These are phyloP conservation scores for Leptopterna dolabrata DNA, from an alignment of 2,888 invertebrate genomes.

Conservation along the genomic window DNA sequence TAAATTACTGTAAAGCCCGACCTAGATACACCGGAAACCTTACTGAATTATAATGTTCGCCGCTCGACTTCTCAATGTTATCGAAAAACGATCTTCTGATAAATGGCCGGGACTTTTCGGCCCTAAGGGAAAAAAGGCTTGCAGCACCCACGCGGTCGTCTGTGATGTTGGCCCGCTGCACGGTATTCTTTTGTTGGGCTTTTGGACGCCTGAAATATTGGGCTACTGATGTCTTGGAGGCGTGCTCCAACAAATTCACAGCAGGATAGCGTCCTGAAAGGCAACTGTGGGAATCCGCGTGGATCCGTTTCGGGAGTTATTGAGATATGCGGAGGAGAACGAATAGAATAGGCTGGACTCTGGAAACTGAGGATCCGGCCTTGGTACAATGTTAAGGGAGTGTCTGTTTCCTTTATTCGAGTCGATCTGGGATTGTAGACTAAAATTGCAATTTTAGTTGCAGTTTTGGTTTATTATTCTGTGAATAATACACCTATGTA, in stretches of 20 bases:
- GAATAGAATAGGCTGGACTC: neutral
- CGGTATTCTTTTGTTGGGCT: neutral
- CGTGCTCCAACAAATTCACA: neutral
- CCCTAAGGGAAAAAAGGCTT: neutral
- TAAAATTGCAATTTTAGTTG: too few relatives aligned
- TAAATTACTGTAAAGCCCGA: conserved; percentile 11
- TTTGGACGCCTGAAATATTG: neutral
- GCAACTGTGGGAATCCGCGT: neutral
- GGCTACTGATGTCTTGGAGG: neutral
- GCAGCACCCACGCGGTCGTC: neutral
- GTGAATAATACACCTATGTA: too few relatives aligned
- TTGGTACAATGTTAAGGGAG: neutral
- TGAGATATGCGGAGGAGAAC: neutral
- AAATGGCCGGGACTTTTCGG: neutral
- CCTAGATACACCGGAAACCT: conserved; percentile 22
- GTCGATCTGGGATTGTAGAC: too few relatives aligned
- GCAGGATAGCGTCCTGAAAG: neutral
- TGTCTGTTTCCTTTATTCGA: neutral
- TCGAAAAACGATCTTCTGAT: neutral
- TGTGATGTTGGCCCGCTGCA: neutral
- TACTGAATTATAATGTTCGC: conserved; percentile 10
- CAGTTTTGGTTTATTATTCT: too few relatives aligned
- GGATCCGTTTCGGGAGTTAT: neutral
- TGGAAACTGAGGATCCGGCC: neutral
- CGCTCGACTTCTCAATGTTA: conserved; percentile 12